Base-by-base conservation (phyloP, 2,888 invertebrate species). In the Pocota personata region DNA sequence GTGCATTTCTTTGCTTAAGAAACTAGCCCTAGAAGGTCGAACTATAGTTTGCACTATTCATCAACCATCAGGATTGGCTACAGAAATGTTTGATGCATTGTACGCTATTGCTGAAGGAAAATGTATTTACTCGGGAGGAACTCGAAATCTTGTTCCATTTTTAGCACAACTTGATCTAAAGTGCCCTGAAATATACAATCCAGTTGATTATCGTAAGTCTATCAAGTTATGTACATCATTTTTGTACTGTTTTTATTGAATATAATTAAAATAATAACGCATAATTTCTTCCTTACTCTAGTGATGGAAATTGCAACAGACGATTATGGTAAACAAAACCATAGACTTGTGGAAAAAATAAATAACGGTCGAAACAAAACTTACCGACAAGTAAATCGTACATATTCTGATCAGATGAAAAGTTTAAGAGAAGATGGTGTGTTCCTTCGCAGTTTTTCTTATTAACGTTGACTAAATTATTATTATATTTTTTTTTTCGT, bases 21-120 rank as follows among this genome's bases (percentile, higher is more conserved):
- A 96, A 87, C 92, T 98, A 88, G 97, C 98, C 0, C 92, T 94
- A 76, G 96, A 97, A 89, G 98, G 98, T 7, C 94, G 97, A 88
- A 98, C 97, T 2, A 95, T 98, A 80, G 95, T 98, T 72, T 96
- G 97, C 90, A 97, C 97, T 16, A 97, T 98, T 90, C 98, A 98
- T 92, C 98, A 98, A 91, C 98, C 98, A 0, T 97, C 97, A 80
- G 97, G 97, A 2, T 93, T 95, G 60, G 93, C 98, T 52, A 95
- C 98, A 89, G 95, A 96, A 89, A 96, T 97, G 95, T 97, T 98
- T 91, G 98, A 98, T 92, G 95, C 97, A 90, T 92, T 98, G 46
- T 98, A 97, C 92, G 96, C 97, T 35, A 92, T 98, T 16, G 95
- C 96, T 0, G 95, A 94, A 35, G 98, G 98, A 0, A 93, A 94